Base-by-base conservation (phyloP, 2,113 vertebrate genomes). In the Caranx ignobilis region DNA sequence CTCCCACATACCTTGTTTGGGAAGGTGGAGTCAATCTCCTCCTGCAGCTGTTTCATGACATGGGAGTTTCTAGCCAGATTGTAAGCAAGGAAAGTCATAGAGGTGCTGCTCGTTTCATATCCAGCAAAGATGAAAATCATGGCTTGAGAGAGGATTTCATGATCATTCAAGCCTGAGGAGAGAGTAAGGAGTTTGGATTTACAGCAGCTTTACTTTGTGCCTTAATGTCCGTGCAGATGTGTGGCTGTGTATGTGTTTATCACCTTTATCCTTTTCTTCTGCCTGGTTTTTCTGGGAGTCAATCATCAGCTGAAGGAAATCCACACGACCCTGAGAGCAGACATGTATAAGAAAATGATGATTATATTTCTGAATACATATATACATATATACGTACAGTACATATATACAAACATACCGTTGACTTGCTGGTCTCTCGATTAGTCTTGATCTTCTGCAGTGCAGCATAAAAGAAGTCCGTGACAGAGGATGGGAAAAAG, bases 261-360 rank as follows among this genome's bases (percentile, higher is more conserved):
- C 55, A 95, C 94, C 93, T 93, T 94, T 94, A 7, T 57, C 26
- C 5, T 72, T 63, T 8, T 83, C 82, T 0, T 10, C 67, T 6
- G 56, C 75, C 10, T 68, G 81, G 32, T 64, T 59, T 31, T 91
- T 89, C 7, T 96, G 95, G 0, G 95, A 95, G 70, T 96, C 94
- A 16, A 96, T 81, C 96, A 96, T 96, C 55, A 96, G 86, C 59
- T 96, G 95, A 34, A 97, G 87, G 78, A 97, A 96, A 85, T 97
- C 96, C 73, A 95, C 92, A 1, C 93, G 89, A 61, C 62, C 76
- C 96, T 96, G 80, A 39, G 43, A 69, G 57, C 5, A 54, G 16
- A 78, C 7, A 41, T 64, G 73, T 6, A 77, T 54, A 45, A 82
- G 21, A 5, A 63, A 5, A 55, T 19, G 26, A 26, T 19, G 37